Percentiles rank a stretch among this genome's conserved stretches.
Conservation (phyloP, 2,797 vertebrate genomes). For the Miichthys miiuy region DNA sequence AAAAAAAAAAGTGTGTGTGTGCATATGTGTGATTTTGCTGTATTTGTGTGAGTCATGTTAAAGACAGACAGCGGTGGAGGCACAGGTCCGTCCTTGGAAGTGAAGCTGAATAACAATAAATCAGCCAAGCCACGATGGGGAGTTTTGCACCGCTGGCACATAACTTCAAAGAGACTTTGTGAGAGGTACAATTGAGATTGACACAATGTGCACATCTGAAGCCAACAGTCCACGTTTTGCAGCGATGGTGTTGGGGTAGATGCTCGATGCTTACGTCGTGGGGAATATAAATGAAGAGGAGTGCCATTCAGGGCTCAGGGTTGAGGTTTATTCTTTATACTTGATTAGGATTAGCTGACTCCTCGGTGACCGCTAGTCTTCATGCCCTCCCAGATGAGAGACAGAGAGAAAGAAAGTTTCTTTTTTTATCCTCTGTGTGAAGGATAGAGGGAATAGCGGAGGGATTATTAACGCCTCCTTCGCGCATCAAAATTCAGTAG, state of each 20-base stretch:
- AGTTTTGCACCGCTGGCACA: conserved; percentile 59
- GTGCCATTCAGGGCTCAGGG: conserved; percentile 21
- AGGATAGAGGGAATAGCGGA: conserved; percentile 34
- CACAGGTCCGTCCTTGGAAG: conserved; percentile 55
- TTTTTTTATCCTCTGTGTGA: conserved; percentile 45
- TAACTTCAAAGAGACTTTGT: conserved; percentile 58
- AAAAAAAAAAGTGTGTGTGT: neutral
- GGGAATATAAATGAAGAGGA: conserved; percentile 57
- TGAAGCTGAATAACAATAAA: conserved; percentile 64
- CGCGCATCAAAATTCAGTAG: conserved; percentile 30
- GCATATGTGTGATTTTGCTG: conserved; percentile 3
- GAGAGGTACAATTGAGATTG: conserved; percentile 46
- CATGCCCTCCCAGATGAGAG: conserved; percentile 45
- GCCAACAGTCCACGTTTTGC: conserved; percentile 32
- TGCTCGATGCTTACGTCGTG: conserved; percentile 28
- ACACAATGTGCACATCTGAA: conserved; percentile 50
- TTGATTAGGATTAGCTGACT: conserved; percentile 67
- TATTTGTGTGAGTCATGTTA: conserved; percentile 22
- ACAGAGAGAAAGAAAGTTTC: conserved; percentile 11
- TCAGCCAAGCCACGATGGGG: conserved; percentile 28
- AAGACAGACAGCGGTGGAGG: conserved; percentile 33
- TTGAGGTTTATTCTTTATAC: conserved; percentile 39
- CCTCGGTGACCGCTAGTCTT: conserved; percentile 42
- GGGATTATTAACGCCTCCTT: conserved; percentile 52
- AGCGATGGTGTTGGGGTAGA: conserved; percentile 28